A percentile compares a stretch with the other conserved stretches of the same genome.
Conservation (phyloP, 1,140 invertebrate species). For the Euborellia annulipes region DNA sequence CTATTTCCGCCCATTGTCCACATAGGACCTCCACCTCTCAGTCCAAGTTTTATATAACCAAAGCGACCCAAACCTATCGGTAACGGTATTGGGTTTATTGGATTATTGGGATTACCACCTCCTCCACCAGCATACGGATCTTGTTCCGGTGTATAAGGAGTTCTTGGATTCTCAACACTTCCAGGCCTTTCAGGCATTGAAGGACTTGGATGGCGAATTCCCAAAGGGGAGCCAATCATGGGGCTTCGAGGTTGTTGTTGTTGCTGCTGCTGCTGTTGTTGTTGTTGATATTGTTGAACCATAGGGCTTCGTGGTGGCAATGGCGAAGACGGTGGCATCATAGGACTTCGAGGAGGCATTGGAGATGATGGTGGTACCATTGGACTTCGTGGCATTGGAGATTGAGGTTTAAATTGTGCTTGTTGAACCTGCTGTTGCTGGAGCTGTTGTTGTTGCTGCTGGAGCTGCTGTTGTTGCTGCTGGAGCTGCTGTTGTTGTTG, state of each 20-base stretch:
- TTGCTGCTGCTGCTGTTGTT: no score
- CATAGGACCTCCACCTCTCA: constrained; percentile 56
- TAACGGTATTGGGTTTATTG: constrained; percentile 33
- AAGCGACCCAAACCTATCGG: constrained; percentile 31
- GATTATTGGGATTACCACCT: constrained; percentile 31
- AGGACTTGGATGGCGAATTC: constrained; percentile 27
- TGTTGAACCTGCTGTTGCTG: constrained; percentile 27
- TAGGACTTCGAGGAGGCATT: constrained; percentile 11
- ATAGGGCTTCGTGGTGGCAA: constrained; percentile 33
- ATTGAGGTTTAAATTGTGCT: constrained; percentile 25
- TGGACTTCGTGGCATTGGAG: constrained; percentile 42
- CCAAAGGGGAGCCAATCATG: no score
- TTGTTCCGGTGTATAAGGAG: constrained; percentile 19
- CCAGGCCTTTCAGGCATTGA: constrained; percentile 36
- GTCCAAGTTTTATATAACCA: constrained; percentile 42
- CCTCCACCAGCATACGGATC: constrained; percentile 15
- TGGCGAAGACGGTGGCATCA: constrained; percentile 26
- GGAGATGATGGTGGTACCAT: constrained; percentile 26
- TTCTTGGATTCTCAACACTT: constrained; percentile 39
- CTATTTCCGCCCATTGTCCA: constrained; percentile 31
- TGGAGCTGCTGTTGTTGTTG: constrained; percentile 17
- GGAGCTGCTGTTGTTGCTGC: constrained; percentile 1
- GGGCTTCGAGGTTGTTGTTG: no score
- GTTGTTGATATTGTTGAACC: constrained; percentile 13
- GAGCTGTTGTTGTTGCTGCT: constrained; percentile 23